Evolutionary conservation across 1,140 invertebrate genomes (phyloP).

Genomic region (Drosophila aff.): DNA sequence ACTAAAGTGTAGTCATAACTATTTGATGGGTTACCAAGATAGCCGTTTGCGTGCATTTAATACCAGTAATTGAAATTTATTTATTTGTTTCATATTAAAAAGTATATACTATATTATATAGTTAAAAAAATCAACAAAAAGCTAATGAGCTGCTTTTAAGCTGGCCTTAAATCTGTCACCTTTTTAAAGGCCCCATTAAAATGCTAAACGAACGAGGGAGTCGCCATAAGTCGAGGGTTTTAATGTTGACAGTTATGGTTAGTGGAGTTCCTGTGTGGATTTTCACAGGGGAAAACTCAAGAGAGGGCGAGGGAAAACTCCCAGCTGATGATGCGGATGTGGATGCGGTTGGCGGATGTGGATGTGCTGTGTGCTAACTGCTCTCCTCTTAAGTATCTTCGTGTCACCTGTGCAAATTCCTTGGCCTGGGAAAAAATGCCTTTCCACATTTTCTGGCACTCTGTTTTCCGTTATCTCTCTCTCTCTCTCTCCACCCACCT

Average conservation of each 20-base stretch:
- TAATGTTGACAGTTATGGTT: conserved; percentile 23
- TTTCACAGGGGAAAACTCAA: not conserved
- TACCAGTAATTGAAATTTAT: not conserved
- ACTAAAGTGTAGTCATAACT: not conserved
- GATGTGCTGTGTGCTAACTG: conserved; percentile 6
- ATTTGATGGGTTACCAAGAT: not conserved
- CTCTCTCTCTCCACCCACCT: conserved; percentile 10
- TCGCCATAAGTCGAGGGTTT: conserved; percentile 16
- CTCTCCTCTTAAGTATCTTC: conserved; percentile 32
- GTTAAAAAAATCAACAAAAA: not conserved
- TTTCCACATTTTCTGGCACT: conserved; percentile 13
- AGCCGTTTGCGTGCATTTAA: not conserved
- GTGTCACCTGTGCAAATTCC: conserved; percentile 75
- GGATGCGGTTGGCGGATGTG: conserved; percentile 42
- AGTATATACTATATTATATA: not conserved
- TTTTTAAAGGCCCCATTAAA: conserved; percentile 6
- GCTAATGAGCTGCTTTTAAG: conserved; percentile 8
- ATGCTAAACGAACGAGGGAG: conserved; percentile 1
- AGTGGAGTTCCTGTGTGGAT: conserved; percentile 9
- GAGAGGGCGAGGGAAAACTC: not conserved
- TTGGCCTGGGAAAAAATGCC: conserved; percentile 43
- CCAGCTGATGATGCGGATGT: conserved; percentile 40
- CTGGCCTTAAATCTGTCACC: conserved; percentile 8
- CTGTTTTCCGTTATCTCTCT: conserved; percentile 39
- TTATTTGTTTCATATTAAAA: not conserved